Percentiles rank a stretch among this genome's conserved stretches.
phyloP scores from a whole-genome alignment of 92 coral and sea anemone genomes.

The Siderastrea radians region DNA sequence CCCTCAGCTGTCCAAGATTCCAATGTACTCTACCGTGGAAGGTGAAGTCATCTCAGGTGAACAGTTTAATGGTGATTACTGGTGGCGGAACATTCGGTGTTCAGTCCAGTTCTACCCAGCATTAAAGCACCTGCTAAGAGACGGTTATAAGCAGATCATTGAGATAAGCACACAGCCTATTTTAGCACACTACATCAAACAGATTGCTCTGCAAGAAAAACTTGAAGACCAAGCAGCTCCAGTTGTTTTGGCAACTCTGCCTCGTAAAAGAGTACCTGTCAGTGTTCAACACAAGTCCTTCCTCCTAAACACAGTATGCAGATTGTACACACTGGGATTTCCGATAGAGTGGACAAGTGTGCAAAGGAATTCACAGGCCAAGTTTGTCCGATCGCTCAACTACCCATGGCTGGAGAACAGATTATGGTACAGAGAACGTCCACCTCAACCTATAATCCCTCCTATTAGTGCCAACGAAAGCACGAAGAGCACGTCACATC shows the following conservation, averaged over 20 bases:
- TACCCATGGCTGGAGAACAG: slow-evolving; percentile 89
- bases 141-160: slow-evolving; percentile 69
- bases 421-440: slow-evolving; percentile 75
- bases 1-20: slow-evolving; percentile 72
- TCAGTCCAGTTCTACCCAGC: slow-evolving; percentile 82
- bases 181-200: slow-evolving; percentile 69
- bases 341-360: slow-evolving; percentile 77
- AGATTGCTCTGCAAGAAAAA: slow-evolving; percentile 58
- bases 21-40: slow-evolving; percentile 89
- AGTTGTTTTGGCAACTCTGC: slow-evolving; percentile 72
- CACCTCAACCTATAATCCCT: slow-evolving; percentile 40
- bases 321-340: slow-evolving; percentile 75
- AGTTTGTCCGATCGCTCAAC: slow-evolving; percentile 78
- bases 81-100: slow-evolving; percentile 92
- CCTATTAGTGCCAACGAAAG: background rate
- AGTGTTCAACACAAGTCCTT: slow-evolving; percentile 77
- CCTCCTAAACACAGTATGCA: slow-evolving; percentile 79
- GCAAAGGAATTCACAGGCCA: slow-evolving; percentile 55
- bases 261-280: slow-evolving; percentile 62
- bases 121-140: slow-evolving; percentile 62
- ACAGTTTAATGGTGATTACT: slow-evolving; percentile 67
- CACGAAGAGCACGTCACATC: slow-evolving; percentile 41
- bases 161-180: slow-evolving; percentile 89
- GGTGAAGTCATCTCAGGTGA: slow-evolving; percentile 73
- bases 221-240: slow-evolving; percentile 18